Evolutionary conservation across 2,113 vertebrate species (phyloP), one percentile per base, ranked within the genome.

Genomic region (Mormyrus iriodes): DNA sequence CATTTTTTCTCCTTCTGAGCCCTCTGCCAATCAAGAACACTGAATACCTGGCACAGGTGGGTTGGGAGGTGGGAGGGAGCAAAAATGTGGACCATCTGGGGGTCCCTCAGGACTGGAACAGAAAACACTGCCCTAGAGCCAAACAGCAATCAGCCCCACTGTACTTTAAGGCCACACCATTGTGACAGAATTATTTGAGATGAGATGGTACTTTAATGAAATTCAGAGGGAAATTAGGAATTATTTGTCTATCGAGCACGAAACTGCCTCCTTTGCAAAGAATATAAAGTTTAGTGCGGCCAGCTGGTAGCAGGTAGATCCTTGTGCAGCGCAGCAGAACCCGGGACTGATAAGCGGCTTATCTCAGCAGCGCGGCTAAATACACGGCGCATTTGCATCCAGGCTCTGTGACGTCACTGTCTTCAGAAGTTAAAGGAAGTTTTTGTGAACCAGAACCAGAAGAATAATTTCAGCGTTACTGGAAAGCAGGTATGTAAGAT

Each of bases 301-400:
- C 73, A 79, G 73, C 35, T 79, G 35, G n/a, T 61, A n/a, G 24
- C 15, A 19, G 42, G 73, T 35, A 39, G 15, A 79, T 79, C 35
- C 73, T 17, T 9, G 31, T 17, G 27, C 35, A 15, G 35, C 39
- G 73, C 69, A 76, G 3, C 4, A n/a, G 31, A 21, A 44, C 52
- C 51, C 39, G 86, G 17, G 4, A 19, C 31, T 13, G 88, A 76
- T 55, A 83, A 55, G 48, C 86, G n/a, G 49, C 88, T 88, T 88
- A 88, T 83, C 88, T 58, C 31, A 12, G 0, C 48, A 44, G 39
- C 24, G 17, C 17, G 58, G 73, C 52, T 55, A 19, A 4, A n/a
- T 24, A 52, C 27, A 76, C 7, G 15, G 19, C 8, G n/a, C 46
- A 79, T 76, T 17, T 42, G 49, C 35, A 82, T 82, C 58, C 8